phyloP scores from a whole-genome alignment of 2,797 vertebrate genomes.

The Ara ararauna region DNA sequence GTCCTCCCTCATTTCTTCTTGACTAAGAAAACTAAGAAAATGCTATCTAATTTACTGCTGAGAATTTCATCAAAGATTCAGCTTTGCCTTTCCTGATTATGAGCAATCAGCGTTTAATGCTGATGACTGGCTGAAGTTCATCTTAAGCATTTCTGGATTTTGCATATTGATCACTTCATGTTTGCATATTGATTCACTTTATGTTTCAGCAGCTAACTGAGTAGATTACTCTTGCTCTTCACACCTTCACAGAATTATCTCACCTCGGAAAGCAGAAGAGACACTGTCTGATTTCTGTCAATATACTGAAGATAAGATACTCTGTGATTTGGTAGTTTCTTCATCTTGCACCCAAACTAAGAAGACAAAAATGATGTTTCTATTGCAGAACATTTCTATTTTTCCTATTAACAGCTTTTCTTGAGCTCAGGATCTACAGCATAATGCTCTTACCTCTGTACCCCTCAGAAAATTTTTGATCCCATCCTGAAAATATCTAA shows the following conservation, averaged over 20 bases:
- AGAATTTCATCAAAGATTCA: background rate
- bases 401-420: background rate
- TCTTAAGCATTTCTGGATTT: background rate
- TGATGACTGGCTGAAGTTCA: background rate
- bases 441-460: background rate
- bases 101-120: background rate
- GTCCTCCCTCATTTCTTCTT: background rate
- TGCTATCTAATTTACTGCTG: background rate
- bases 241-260: background rate
- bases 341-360: background rate
- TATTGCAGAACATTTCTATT: background rate
- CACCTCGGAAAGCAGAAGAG: background rate
- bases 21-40: background rate
- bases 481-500: background rate
- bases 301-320: background rate
- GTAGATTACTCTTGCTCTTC: background rate
- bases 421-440: background rate
- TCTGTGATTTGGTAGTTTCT: background rate
- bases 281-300: background rate
- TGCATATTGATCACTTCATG: background rate
- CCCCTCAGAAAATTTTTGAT: background rate
- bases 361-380: background rate
- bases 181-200: background rate
- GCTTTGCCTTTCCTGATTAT: slow-evolving; percentile 11
- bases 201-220: background rate